phyloP scores from a whole-genome alignment of 2,113 vertebrate species.

The Coptodon rendalli region DNA sequence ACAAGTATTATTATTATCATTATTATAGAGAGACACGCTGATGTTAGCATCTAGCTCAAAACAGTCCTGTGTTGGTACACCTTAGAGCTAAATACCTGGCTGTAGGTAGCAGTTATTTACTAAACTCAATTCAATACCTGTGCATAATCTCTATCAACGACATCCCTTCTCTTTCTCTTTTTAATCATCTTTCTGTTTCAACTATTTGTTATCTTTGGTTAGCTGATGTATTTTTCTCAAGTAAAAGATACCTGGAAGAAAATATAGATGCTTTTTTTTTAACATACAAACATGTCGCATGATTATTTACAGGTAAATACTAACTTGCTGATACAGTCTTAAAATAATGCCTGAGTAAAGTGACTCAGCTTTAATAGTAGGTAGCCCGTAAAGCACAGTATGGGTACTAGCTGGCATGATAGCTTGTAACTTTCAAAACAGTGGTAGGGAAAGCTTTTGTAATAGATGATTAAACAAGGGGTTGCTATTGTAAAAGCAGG shows the following conservation, averaged over 20 bases:
- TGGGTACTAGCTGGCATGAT: background rate
- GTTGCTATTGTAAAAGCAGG: constrained; percentile 12
- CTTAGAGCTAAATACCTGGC: background rate
- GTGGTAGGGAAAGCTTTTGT: background rate
- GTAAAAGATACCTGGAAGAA: background rate
- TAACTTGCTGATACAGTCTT: background rate
- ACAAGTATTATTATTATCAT: background rate
- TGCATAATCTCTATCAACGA: background rate
- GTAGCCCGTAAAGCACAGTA: constrained; percentile 9
- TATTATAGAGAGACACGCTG: background rate
- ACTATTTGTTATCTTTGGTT: background rate
- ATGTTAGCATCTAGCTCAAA: background rate
- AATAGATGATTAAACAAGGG: constrained; percentile 13
- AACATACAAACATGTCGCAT: background rate
- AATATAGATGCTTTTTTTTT: background rate
- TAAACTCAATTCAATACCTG: background rate
- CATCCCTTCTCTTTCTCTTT: background rate
- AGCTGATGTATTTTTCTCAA: background rate
- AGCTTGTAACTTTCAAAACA: background rate
- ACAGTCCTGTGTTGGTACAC: background rate
- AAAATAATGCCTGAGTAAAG: background rate
- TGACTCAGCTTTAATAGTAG: constrained; percentile 2
- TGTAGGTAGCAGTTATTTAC: background rate
- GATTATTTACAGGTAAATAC: background rate
- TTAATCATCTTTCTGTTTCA: background rate